Base-by-base conservation (phyloP, 2,797 vertebrate genomes). In the Crenuchus spilurus region DNA sequence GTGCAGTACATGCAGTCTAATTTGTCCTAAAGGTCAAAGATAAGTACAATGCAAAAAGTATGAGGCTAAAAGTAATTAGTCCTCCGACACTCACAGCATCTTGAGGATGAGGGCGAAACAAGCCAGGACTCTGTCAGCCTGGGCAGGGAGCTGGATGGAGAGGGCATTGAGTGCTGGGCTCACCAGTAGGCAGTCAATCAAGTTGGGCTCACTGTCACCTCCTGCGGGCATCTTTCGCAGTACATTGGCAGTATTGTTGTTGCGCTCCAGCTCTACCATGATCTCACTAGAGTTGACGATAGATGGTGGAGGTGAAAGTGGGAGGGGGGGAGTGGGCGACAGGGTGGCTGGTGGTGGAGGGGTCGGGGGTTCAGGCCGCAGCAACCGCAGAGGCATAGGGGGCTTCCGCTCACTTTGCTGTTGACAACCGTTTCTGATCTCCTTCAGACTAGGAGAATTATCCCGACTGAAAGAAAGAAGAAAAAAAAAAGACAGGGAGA, bases 51-150 rank as follows among this genome's bases (percentile, higher is more conserved):
- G n/a, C n/a, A n/a, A n/a, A n/a, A n/a, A n/a, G n/a, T n/a, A n/a
- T n/a, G n/a, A n/a, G n/a, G n/a, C n/a, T n/a, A n/a, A n/a, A n/a
- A n/a, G n/a, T n/a, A n/a, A n/a, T n/a, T n/a, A n/a, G n/a, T n/a
- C n/a, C 41, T 39, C 14, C 7, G 37, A 44, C 41, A 71, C 98
- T 99, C 88, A 99, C 98, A 99, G 94, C 94, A 98, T 98, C 89
- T 97, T 98, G 80, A 99, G 96, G 82, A 99, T 99, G 80, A 98
- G 96, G 52, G 97, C 97, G 0, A 96, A 99, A 92, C 98, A 99
- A 85, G 94, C 95, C 22, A 99, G 94, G n/a, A 98, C 96, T 24
- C 96, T 92, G 90, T 99, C 97, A 0, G 97, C 97, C 86, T 98
- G 96, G 8, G 96, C 93, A 0, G 96, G 97, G 80, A 99, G 94